A percentile compares a stretch with the other conserved stretches of the same genome.
Evolutionary conservation across 2,113 vertebrate species (phyloP).

Genomic region (Nannospalax galili): DNA sequence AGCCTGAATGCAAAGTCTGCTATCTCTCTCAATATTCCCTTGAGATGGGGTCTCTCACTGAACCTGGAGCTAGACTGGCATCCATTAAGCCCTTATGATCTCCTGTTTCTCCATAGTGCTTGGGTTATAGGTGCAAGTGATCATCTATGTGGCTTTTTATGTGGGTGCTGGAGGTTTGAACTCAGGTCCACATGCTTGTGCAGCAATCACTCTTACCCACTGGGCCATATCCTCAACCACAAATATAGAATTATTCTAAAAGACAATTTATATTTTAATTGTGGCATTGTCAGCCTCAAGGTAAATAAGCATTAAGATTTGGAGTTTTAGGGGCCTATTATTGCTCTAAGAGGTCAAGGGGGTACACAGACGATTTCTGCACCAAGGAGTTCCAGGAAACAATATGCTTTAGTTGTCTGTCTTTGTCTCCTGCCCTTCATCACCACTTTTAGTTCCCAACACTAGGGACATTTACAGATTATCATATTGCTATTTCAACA

Average conservation of each 20-base stretch:
- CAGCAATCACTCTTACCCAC: too few species aligned
- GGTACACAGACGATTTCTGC: background rate
- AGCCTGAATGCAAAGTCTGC: too few species aligned
- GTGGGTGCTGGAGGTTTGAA: background rate
- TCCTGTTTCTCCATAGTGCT: background rate
- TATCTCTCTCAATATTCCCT: background rate
- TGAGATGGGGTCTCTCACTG: too few species aligned
- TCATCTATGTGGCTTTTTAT: background rate
- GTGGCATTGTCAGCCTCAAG: background rate
- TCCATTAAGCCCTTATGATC: too few species aligned
- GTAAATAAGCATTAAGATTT: background rate
- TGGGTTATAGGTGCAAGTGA: too few species aligned
- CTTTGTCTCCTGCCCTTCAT: background rate
- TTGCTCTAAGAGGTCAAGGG: background rate
- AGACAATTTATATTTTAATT: background rate
- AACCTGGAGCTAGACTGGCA: background rate
- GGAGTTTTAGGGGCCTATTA: background rate
- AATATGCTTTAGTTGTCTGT: background rate
- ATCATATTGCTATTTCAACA: background rate
- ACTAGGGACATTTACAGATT: background rate
- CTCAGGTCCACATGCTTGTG: background rate
- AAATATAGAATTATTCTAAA: background rate
- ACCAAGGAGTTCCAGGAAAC: background rate
- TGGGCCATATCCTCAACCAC: too few species aligned
- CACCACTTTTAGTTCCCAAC: background rate